Evolutionary conservation across 2,113 vertebrate genomes (phyloP).

Genomic region (Capreolus pygargus): DNA sequence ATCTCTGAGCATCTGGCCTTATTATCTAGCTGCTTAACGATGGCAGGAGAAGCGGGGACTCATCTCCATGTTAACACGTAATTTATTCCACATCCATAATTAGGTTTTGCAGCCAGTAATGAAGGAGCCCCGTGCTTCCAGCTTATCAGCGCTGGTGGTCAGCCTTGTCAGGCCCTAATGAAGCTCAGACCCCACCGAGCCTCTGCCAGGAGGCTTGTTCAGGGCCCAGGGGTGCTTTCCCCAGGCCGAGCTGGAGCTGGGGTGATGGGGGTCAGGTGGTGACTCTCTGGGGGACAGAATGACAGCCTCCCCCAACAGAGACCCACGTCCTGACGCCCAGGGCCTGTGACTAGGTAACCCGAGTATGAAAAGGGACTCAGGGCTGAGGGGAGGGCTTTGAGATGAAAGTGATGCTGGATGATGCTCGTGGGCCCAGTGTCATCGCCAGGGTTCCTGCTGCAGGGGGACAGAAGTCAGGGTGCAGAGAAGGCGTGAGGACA

Average conservation of each 20-base stretch:
- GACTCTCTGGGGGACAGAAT: not conserved
- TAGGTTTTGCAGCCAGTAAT: not conserved
- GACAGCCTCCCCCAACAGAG: not conserved
- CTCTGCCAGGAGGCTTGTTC: not conserved
- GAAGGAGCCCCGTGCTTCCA: accelerated
- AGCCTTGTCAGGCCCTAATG: accelerated
- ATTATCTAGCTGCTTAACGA: conserved; percentile 43
- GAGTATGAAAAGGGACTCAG: accelerated
- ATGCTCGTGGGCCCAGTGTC: not conserved
- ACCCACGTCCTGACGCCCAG: accelerated
- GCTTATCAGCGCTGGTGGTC: accelerated
- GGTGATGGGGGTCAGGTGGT: not conserved
- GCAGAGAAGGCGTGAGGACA: accelerated
- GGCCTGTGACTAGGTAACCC: accelerated
- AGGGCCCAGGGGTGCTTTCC: not conserved
- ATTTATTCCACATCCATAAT: conserved; percentile 16
- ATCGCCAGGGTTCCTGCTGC: not conserved
- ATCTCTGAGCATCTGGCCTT: not conserved
- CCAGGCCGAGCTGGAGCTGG: not conserved
- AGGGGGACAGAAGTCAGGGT: not conserved
- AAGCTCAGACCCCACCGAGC: not conserved
- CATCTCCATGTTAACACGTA: not conserved
- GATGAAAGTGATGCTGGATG: accelerated
- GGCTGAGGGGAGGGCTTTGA: not conserved
- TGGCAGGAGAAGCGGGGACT: not conserved